A percentile compares a stretch with the other conserved stretches of the same genome.
Conservation (phyloP, 1,140 invertebrate species). For the Ooceraea biroi region DNA sequence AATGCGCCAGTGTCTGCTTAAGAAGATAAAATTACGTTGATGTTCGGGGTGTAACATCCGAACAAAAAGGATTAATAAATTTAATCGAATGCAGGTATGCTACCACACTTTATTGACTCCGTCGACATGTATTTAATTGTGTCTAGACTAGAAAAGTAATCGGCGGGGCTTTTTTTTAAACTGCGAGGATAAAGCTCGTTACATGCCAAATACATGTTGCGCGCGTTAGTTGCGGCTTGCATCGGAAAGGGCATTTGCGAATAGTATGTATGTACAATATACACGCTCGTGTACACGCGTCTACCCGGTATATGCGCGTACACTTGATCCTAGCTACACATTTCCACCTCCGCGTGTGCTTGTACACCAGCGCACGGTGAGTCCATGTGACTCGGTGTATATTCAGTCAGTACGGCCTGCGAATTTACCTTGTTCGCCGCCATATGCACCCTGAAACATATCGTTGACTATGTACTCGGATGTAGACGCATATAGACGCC, state of each 20-base stretch:
- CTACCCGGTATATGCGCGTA: not conserved
- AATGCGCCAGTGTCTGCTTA: too few species aligned
- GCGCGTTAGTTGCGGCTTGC: constrained; percentile 41
- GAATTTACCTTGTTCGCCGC: constrained; percentile 11
- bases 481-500: not conserved
- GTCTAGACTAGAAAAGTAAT: constrained; percentile 26
- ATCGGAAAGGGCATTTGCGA: constrained; percentile 58
- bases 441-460: not conserved
- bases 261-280: constrained; percentile 37
- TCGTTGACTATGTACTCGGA: not conserved
- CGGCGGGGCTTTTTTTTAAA: constrained; percentile 26
- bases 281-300: not conserved
- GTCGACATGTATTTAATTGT: not conserved
- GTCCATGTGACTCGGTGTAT: not conserved
- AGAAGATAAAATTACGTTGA: too few species aligned
- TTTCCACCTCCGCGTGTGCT: constrained; percentile 7
- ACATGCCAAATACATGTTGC: constrained; percentile 37
- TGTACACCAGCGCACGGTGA: not conserved
- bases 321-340: constrained; percentile 47
- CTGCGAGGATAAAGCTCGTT: constrained; percentile 22
- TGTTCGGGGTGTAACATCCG: too few species aligned
- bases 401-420: constrained; percentile 21
- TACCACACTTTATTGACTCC: not conserved
- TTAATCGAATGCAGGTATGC: not conserved
- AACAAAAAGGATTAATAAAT: too few species aligned